Percentiles rank a stretch among this genome's conserved stretches.
Conservation (phyloP, 2,113 vertebrate genomes). For the Strix aluco region DNA sequence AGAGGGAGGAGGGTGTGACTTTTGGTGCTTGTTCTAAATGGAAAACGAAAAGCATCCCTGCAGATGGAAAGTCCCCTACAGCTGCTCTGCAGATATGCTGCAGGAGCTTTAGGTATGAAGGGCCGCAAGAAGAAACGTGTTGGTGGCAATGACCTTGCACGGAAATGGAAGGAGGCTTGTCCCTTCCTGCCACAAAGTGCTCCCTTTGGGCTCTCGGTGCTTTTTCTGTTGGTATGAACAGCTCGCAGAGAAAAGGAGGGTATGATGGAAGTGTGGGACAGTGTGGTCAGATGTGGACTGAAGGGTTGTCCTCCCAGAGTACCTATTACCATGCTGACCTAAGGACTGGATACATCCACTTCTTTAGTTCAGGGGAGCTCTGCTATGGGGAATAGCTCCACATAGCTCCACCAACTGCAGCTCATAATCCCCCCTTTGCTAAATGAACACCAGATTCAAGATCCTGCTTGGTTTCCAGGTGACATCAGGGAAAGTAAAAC, state of each 20-base stretch:
- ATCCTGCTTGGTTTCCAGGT: neutral
- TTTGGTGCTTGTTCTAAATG: neutral
- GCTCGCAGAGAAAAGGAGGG: neutral
- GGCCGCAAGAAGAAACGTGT: neutral
- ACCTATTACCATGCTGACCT: neutral
- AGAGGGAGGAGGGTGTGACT: neutral
- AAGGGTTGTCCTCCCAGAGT: neutral
- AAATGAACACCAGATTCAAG: neutral
- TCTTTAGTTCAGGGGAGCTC: neutral
- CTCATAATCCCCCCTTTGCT: neutral
- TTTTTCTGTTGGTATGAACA: neutral
- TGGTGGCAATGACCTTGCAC: neutral
- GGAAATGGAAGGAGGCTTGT: neutral
- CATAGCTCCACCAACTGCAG: neutral
- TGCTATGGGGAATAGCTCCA: neutral
- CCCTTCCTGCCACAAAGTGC: neutral
- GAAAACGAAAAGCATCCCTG: neutral
- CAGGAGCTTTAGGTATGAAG: neutral
- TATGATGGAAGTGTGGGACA: neutral
- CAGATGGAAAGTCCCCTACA: neutral
- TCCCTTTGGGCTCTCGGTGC: neutral
- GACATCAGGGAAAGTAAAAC: neutral
- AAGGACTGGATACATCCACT: neutral
- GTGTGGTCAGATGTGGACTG: accelerated
- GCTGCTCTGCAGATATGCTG: neutral